phyloP scores from a whole-genome alignment of 64 coral and sea anemone species.

The Cladopsammia gracilis region DNA sequence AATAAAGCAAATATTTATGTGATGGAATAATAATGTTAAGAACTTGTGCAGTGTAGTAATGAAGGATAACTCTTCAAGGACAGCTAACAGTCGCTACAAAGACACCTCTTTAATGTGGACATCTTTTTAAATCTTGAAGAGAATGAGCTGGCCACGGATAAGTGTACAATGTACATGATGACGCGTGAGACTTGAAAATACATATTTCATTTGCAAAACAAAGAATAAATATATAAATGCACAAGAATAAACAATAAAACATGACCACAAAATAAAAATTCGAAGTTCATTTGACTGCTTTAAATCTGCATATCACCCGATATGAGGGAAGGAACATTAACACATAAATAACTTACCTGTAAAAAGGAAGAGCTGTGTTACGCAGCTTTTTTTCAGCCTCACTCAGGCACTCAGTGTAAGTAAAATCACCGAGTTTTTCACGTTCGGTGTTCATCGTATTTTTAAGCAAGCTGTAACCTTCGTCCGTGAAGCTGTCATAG shows the following conservation, averaged over 20 bases:
- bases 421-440: not conserved
- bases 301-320: not conserved
- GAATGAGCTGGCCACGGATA: too few species aligned
- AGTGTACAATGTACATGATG: too few species aligned
- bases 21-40: not conserved
- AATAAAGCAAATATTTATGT: not conserved
- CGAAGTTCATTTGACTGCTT: not conserved
- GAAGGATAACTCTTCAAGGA: too few species aligned
- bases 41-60: too few species aligned
- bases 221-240: too few species aligned
- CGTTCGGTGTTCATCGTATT: not conserved
- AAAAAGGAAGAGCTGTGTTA: slow-evolving; percentile 10
- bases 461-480: slow-evolving; percentile 15
- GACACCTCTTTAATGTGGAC: too few species aligned
- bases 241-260: too few species aligned
- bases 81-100: too few species aligned
- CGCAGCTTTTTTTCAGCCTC: not conserved
- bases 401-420: not conserved
- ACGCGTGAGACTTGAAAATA: too few species aligned
- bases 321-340: too few species aligned
- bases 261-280: not conserved
- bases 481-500: slow-evolving; percentile 14
- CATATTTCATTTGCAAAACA: too few species aligned
- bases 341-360: not conserved
- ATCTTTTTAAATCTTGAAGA: too few species aligned